Evolutionary conservation across 2,797 vertebrate species (phyloP).

Genomic region (Characodon lateralis): DNA sequence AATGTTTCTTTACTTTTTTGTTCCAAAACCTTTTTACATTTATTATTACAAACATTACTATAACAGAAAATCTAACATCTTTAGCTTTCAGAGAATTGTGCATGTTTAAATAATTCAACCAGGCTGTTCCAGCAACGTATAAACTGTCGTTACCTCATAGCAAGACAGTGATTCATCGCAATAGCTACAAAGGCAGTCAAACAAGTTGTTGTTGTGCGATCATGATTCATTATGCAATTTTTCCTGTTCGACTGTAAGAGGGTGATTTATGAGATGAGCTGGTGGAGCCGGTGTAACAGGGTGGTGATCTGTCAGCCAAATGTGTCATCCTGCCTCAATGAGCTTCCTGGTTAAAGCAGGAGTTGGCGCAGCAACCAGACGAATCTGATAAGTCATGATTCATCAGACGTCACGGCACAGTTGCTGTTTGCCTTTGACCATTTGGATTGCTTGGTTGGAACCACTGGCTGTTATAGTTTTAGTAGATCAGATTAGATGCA

Average conservation of each 20-base stretch:
- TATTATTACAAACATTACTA: not conserved
- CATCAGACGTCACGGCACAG: conserved; percentile 9
- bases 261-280: conserved; percentile 21
- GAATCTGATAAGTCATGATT: conserved; percentile 26
- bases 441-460: conserved; percentile 8
- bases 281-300: conserved; percentile 6
- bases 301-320: conserved; percentile 25
- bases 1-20: not conserved
- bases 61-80: not conserved
- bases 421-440: conserved; percentile 22
- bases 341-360: conserved; percentile 37
- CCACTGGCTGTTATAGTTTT: conserved; percentile 18
- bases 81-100: not conserved
- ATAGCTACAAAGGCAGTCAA: conserved; percentile 6
- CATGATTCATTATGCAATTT: conserved; percentile 35
- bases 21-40: not conserved
- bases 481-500: conserved; percentile 38
- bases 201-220: conserved; percentile 15
- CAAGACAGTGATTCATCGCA: conserved; percentile 26
- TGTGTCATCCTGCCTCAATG: conserved; percentile 15
- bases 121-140: not conserved
- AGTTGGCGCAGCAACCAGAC: conserved; percentile 25
- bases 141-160: not conserved
- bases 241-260: conserved; percentile 7
- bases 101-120: not conserved